Evolutionary conservation across 2,113 vertebrate species (phyloP).

Genomic region (Anseranas semipalmata): DNA sequence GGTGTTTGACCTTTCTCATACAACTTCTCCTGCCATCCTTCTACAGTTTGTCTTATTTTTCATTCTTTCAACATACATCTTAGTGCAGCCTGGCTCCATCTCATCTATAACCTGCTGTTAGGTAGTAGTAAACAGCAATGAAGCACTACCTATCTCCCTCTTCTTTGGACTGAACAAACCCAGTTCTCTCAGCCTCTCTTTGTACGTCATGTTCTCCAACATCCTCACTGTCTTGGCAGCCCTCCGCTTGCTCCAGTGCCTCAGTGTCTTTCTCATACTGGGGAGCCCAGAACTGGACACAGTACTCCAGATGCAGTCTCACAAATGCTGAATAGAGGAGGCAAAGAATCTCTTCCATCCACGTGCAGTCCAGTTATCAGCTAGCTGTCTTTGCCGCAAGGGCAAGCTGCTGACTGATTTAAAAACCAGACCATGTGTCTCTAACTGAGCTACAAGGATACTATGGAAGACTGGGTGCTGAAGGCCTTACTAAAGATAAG

Average conservation of each 20-base stretch:
- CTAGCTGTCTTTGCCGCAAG: fast-evolving
- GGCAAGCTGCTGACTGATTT: background rate
- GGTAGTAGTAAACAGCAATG: background rate
- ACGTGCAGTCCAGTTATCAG: background rate
- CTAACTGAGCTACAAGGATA: background rate
- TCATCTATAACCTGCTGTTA: background rate
- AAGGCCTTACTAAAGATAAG: background rate
- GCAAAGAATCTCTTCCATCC: background rate
- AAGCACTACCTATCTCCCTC: background rate
- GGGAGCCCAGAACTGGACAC: background rate
- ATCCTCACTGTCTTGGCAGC: background rate
- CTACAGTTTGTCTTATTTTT: background rate
- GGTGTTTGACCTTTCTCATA: background rate
- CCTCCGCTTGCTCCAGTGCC: background rate
- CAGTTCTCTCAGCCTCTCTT: background rate
- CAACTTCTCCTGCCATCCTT: background rate
- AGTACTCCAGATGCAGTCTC: background rate
- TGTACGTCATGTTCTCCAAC: background rate
- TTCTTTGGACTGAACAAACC: background rate
- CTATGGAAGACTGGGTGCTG: background rate
- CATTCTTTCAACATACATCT: background rate
- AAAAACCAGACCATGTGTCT: background rate
- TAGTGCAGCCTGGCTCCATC: background rate
- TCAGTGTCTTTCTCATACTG: background rate
- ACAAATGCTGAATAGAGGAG: background rate